A percentile compares a stretch with the other conserved stretches of the same genome.
Evolutionary conservation across 2,888 invertebrate genomes (phyloP).

Genomic region (Lasioglossum leucozonium): DNA sequence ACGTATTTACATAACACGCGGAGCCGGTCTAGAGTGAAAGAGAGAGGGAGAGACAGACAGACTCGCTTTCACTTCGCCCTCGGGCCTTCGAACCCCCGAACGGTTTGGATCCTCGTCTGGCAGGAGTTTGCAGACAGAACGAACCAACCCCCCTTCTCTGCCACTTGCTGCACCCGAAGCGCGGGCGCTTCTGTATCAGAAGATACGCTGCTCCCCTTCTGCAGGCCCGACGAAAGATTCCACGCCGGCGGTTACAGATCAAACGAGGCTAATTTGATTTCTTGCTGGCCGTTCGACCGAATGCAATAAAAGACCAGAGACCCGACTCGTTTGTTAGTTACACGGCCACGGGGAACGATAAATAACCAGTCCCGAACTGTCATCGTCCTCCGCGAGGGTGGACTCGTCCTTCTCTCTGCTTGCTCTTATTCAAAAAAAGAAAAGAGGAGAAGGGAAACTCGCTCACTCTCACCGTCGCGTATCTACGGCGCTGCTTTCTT

Average conservation of each 20-base stretch:
- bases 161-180: constrained; percentile 56
- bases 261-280: constrained; percentile 79
- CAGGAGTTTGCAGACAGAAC: constrained; percentile 66
- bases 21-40: constrained; percentile 30
- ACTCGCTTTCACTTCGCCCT: constrained; percentile 60
- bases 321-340: constrained; percentile 4
- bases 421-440: not conserved
- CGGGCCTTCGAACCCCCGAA: constrained; percentile 52
- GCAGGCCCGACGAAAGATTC: constrained; percentile 54
- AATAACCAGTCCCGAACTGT: not conserved
- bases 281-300: constrained; percentile 65
- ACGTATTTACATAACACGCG: constrained; percentile 74
- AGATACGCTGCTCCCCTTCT: constrained; percentile 27
- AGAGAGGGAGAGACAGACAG: not conserved
- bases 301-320: constrained; percentile 67
- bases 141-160: constrained; percentile 52
- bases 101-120: constrained; percentile 54
- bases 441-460: too few relatives aligned
- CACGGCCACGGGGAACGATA: constrained; percentile 1
- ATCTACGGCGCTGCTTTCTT: not conserved
- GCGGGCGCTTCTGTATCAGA: constrained; percentile 53
- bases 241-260: constrained; percentile 70
- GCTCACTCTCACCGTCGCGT: not conserved
- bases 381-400: not conserved
- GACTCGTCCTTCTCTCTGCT: not conserved